Base-by-base conservation (phyloP, 2,797 vertebrate genomes). In the Ctenopoma kingsleyae region DNA sequence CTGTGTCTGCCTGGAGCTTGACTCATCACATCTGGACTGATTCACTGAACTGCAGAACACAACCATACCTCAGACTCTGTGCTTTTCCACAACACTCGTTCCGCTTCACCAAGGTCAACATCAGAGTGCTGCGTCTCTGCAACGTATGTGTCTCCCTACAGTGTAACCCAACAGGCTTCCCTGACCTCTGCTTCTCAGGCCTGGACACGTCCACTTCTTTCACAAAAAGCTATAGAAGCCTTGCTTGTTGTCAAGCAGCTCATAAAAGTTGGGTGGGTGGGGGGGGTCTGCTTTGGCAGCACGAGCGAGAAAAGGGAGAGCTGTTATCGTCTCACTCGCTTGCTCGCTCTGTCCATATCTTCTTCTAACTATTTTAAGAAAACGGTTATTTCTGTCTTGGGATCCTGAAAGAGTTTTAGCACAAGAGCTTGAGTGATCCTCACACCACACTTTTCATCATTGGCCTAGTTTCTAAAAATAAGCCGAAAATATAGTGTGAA, bases 401-500 rank as follows among this genome's bases (percentile, higher is more conserved):
- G 66, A 74, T 73, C 65, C 30, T 47, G 60, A 76, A 75, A 78
- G 69, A 12, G 44, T 71, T 83, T 83, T 46, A 80, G 60, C 47
- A n/a, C 38, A 74, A 56, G 60, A 78, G 61, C 25, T 20, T 47
- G 52, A 88, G 73, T 80, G 77, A 85, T 83, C 65, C 41, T 78
- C 63, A 27, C 65, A 48, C 67, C 65, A 38, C 67, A 48, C 67
- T 68, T 83, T 76, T 82, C 53, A 56, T 47, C 41, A 74, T 85
- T 71, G 84, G 70, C 88, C 84, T 68, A 78, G 60, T 69, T 88
- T 87, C 85, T 75, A 76, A 71, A 84, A 83, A 84, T 84, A 83
- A 57, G 23, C 19, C 47, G 20, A 56, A 82, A 79, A 48, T 64
- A 19, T 50, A 38, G 54, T 67, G 71, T 73, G 38, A 81, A 67